A percentile compares a stretch with the other conserved stretches of the same genome.
Conservation (phyloP, 92 coral and sea anemone genomes). For the Epizoanthus fatuus region DNA sequence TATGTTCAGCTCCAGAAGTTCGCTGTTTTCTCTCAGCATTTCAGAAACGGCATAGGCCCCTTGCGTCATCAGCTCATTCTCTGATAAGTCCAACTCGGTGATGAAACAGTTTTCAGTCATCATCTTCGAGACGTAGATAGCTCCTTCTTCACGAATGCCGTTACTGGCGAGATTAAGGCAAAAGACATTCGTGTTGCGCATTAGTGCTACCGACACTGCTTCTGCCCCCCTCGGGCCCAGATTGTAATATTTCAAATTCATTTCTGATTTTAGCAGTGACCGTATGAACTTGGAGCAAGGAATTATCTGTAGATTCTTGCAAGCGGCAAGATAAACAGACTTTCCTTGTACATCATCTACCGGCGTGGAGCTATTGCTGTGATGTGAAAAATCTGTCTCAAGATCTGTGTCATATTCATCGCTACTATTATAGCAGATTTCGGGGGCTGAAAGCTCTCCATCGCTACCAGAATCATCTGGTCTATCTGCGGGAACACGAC, state of each 20-base stretch:
- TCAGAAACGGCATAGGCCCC: constrained; percentile 97
- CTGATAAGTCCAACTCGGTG: constrained; percentile 91
- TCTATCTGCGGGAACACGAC: constrained; percentile 69
- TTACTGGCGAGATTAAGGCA: constrained; percentile 84
- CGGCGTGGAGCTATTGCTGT: constrained; percentile 16
- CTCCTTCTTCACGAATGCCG: constrained; percentile 90
- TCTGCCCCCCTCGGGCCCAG: constrained; percentile 94
- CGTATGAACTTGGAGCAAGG: constrained; percentile 92
- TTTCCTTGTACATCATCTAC: constrained; percentile 70
- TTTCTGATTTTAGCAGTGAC: constrained; percentile 82
- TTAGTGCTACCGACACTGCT: constrained; percentile 92
- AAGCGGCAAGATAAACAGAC: constrained; percentile 79
- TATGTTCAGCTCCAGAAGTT: constrained; percentile 87
- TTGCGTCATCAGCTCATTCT: constrained; percentile 88
- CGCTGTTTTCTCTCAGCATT: constrained; percentile 89
- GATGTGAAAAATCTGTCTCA: constrained; percentile 62
- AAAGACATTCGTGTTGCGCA: constrained; percentile 81
- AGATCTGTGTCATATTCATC: constrained; percentile 96
- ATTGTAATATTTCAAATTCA: constrained; percentile 84
- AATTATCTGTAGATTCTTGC: constrained; percentile 81
- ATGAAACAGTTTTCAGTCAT: constrained; percentile 93
- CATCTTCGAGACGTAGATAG: constrained; percentile 94
- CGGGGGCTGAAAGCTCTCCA: constrained; percentile 33
- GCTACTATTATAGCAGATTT: constrained; percentile 62
- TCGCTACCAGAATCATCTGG: constrained; percentile 39